phyloP scores from a whole-genome alignment of 2,888 invertebrate species.

The Athripsodes cinereus region DNA sequence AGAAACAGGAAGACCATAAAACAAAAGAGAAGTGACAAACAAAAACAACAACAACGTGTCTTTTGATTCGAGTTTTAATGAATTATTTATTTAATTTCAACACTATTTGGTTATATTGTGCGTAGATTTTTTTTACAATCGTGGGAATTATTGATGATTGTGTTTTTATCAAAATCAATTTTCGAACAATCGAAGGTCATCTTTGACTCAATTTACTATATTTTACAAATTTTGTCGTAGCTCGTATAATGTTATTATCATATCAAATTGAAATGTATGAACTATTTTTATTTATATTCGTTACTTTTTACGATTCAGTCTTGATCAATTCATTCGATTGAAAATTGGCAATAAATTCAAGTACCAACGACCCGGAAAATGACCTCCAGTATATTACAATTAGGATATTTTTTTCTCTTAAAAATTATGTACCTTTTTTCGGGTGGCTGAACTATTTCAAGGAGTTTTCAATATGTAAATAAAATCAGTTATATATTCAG shows the following conservation, averaged over 20 bases:
- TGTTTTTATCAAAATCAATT: no score
- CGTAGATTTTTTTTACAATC: no score
- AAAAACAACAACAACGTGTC: no score
- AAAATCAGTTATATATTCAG: neutral
- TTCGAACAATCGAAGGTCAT: conserved; percentile 1
- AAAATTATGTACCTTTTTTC: neutral
- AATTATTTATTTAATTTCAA: no score
- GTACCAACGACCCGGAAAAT: neutral
- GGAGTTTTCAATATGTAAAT: neutral
- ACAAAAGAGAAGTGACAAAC: no score
- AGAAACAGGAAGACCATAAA: no score
- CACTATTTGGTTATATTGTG: no score
- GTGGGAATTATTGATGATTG: no score
- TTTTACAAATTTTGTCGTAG: no score
- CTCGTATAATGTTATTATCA: neutral
- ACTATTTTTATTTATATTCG: neutral
- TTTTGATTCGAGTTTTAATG: no score
- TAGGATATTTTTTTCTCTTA: neutral
- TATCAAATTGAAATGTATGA: neutral
- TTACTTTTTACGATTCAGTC: neutral
- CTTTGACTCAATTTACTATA: neutral
- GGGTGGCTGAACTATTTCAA: conserved; percentile 1
- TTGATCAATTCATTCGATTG: neutral
- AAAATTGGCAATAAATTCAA: neutral
- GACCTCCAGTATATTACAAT: neutral